phyloP scores from a whole-genome alignment of 2,113 vertebrate species.

The Sinocyclocheilus anshuiensis region DNA sequence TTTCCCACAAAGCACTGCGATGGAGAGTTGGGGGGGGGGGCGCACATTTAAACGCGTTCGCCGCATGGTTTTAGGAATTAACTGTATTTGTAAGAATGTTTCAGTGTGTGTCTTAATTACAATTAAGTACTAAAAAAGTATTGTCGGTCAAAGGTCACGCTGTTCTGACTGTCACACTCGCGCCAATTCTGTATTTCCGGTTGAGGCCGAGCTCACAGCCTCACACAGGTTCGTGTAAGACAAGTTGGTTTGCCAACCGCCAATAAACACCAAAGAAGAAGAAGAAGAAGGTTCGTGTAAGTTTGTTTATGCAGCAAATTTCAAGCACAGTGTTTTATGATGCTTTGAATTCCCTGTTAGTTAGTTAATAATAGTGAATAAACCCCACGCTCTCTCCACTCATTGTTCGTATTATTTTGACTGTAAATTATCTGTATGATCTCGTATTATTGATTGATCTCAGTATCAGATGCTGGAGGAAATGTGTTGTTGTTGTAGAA shows the following conservation, averaged over 20 bases:
- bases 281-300: not conserved
- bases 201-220: not conserved
- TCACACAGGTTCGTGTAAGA: not conserved
- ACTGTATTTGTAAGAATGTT: not conserved
- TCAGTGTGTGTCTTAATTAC: no score
- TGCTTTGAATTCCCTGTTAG: not conserved
- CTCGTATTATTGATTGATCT: not conserved
- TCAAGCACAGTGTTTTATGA: not conserved
- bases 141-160: not conserved
- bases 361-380: not conserved
- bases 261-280: no score
- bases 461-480: not conserved
- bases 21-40: not conserved
- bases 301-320: not conserved
- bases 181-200: conserved; percentile 28
- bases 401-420: not conserved
- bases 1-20: conserved; percentile 12
- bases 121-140: not conserved
- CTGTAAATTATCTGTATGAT: not conserved
- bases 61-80: not conserved
- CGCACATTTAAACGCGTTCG: not conserved
- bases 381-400: not conserved
- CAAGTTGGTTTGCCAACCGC: no score
- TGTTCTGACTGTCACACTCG: not conserved
- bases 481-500: not conserved